A percentile compares a stretch with the other conserved stretches of the same genome.
phyloP scores from a whole-genome alignment of 2,888 invertebrate genomes.

The Acanthoscelides obtectus region DNA sequence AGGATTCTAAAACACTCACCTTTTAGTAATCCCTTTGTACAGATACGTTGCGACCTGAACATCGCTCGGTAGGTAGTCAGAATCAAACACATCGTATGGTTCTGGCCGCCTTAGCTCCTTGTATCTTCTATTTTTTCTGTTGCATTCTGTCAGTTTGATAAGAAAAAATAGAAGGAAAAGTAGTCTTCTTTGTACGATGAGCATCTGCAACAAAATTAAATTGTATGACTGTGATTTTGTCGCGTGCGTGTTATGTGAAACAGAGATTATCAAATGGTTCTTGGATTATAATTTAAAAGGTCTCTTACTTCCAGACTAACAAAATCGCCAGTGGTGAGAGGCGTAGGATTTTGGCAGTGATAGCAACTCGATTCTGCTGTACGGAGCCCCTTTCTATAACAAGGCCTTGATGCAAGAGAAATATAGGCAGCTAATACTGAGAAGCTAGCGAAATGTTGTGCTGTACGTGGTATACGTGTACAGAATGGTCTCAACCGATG shows the following conservation, averaged over 20 bases:
- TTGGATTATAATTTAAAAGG: no score
- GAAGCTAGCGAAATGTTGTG: no score
- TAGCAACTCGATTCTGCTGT: no score
- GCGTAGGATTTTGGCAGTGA: no score
- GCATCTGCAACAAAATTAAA: conserved; percentile 10
- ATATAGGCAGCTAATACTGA: no score
- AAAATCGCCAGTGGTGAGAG: no score
- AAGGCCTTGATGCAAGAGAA: no score
- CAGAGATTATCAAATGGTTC: no score
- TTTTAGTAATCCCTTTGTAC: conserved; percentile 33
- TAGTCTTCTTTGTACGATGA: conserved; percentile 7
- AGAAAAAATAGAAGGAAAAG: conserved; percentile 9
- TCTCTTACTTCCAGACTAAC: no score
- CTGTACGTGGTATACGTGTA: no score
- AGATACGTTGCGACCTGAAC: conserved; percentile 39
- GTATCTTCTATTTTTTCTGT: conserved; percentile 18
- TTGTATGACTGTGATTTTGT: neutral
- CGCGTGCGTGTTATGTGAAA: neutral
- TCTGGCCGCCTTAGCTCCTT: conserved; percentile 18
- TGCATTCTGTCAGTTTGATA: conserved; percentile 16
- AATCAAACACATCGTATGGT: conserved; percentile 23
- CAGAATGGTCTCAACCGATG: no score
- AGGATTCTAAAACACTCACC: conserved; percentile 35
- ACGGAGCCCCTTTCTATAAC: no score
- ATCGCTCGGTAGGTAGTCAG: conserved; percentile 35